A percentile compares a stretch with the other conserved stretches of the same genome.
phyloP scores from a whole-genome alignment of 2,888 invertebrate genomes.

The Belgica antarctica region DNA sequence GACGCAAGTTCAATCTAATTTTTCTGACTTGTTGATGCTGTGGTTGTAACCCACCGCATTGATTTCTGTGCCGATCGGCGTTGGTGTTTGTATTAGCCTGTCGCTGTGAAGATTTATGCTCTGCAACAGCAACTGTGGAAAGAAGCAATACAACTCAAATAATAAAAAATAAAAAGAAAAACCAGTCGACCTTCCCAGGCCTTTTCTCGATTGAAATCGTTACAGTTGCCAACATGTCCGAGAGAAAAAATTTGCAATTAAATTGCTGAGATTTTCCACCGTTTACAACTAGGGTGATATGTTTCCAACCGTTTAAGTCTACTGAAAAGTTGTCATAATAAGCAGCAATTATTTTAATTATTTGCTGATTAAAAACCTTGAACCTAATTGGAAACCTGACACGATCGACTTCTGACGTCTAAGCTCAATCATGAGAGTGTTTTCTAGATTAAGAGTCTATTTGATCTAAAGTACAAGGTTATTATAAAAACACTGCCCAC shows the following conservation, averaged over 20 bases:
- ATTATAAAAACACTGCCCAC: too few relatives aligned
- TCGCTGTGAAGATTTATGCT: too few relatives aligned
- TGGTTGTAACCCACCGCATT: too few relatives aligned
- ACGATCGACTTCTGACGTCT: background rate
- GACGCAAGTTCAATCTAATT: too few relatives aligned
- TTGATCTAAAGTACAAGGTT: background rate
- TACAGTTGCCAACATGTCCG: background rate
- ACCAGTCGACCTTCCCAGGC: slow-evolving; percentile 40
- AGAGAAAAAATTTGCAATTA: slow-evolving; percentile 3
- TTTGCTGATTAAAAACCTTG: background rate
- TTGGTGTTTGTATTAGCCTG: too few relatives aligned
- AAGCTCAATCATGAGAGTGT: background rate
- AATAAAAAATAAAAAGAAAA: slow-evolving; percentile 37
- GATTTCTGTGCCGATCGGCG: too few relatives aligned
- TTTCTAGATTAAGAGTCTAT: background rate
- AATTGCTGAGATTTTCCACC: background rate
- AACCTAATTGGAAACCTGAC: background rate
- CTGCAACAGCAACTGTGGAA: background rate
- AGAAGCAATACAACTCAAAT: too few relatives aligned
- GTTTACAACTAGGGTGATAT: background rate
- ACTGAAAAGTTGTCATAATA: background rate
- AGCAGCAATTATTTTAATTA: background rate
- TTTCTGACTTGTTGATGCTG: too few relatives aligned
- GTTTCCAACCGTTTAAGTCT: background rate
- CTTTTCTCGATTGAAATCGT: background rate